Base-by-base conservation (phyloP, 2,888 invertebrate species). In the Agapostemon virescens region DNA sequence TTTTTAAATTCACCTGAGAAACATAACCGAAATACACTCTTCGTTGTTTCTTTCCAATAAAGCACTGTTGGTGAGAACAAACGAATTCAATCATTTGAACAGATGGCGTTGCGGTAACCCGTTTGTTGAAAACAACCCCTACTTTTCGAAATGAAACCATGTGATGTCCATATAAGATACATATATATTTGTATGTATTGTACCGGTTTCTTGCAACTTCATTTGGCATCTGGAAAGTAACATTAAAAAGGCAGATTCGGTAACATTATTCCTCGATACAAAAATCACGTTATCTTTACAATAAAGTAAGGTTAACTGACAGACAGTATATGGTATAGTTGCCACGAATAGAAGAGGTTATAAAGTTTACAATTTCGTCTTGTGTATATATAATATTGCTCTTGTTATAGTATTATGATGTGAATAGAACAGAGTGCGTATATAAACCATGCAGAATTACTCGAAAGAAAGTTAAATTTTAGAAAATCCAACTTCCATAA, bases 11-110 rank as follows among this genome's bases (percentile, higher is more conserved):
- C 2, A 40, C 26, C 38, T 45, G 7, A n/a, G 11, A 64, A 55
- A n/a, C 20, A 15, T 61, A 49, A 70, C 33, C 17, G 23, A 30
- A 49, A 49, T 38, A 3, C 36, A 58, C 23, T 15, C 13, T 61
- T 30, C 20, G 42, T 17, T 55, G 30, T 49, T 61, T 42, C 13
- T 15, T 36, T 80, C 73, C 42, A 79, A 79, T 72, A 30, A 5
- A 9, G 26, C n/a, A 5, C 17, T 15, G 23, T 13, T 52, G 23
- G 15, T 30, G 26, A n/a, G 36, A 58, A 38, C 2, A 5, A 20
- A 17, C 13, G 20, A 61, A 40, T 13, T 42, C 15, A 67, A 52
- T 68, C 17, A 2, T 58, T 58, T 58, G 26, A 26, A 26, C 17
- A 58, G 58, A 30, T 36, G 33, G 68, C 45, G 68, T 42, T n/a